Evolutionary conservation across 2,797 vertebrate species (phyloP).

Genomic region (Dromococcyx pavoninus): DNA sequence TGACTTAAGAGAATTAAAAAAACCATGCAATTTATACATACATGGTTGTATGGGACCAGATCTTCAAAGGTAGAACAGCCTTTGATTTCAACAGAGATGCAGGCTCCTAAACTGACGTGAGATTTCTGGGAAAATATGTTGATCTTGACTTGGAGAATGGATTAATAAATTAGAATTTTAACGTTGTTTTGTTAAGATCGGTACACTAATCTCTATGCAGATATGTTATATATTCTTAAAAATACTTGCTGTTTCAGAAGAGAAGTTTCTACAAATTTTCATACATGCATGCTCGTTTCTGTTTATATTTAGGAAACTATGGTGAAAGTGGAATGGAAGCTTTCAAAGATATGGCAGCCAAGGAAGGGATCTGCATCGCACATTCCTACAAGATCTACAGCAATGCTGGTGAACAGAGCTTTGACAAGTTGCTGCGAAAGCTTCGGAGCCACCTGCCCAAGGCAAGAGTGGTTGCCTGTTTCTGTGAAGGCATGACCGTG

Average conservation of each 20-base stretch:
- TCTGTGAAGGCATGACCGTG: constrained; percentile 98
- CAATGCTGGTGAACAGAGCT: constrained; percentile 94
- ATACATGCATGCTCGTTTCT: background rate
- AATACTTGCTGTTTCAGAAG: background rate
- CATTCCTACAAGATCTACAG: constrained; percentile 99
- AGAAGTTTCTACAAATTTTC: background rate
- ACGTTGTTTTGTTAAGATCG: background rate
- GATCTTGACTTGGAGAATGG: background rate
- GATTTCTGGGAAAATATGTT: background rate
- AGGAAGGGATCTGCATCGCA: constrained; percentile 97
- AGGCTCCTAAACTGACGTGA: background rate
- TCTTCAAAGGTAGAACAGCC: background rate
- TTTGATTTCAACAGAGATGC: background rate
- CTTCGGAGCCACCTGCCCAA: constrained; percentile 91
- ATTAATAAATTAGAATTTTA: background rate
- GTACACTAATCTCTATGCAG: background rate
- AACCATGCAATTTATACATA: background rate
- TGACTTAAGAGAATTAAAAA: background rate
- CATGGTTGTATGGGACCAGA: background rate
- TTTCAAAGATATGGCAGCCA: constrained; percentile 96
- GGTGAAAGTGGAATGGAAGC: constrained; percentile 99
- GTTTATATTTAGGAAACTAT: constrained; percentile 87
- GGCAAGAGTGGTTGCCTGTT: constrained; percentile 96
- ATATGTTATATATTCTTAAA: background rate
- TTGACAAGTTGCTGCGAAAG: constrained; percentile 91